Base-by-base conservation (phyloP, 2,888 invertebrate species). In the Hirtodrosophila cameraria region DNA sequence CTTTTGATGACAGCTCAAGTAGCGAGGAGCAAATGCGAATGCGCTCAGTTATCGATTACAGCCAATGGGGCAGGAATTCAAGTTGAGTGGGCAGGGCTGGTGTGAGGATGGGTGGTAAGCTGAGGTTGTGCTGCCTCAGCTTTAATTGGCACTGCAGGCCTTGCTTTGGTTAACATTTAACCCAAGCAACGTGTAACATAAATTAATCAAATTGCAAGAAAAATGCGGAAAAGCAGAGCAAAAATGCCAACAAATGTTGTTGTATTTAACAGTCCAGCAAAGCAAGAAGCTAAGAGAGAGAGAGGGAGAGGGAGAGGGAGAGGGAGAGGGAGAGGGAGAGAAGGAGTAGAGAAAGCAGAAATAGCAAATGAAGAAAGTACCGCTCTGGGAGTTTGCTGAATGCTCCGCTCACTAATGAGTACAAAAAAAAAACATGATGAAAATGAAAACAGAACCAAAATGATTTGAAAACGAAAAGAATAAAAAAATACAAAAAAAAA, bases 1-100 rank as follows among this genome's bases (percentile, higher is more conserved):
- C 87, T 83, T 87, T 85, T 81, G 87, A 87, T 83, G 83, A 85
- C 87, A 85, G 83, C 82, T 83, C 75, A 70, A 87, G 85, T 77
- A 60, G 69, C 75, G 43, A 15, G 13, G 18, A 36, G 60, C 23
- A 38, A 63, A 41, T 61, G 39, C 59, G 55, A 60, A 43, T 31
- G 49, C 64, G 45, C 53, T 65, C 41, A 66, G 63, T 63, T 86
- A 86, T 80, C 76, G 86, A 83, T 80, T 80, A 79, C 80, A 43
- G 25, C n/a, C 38, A 23, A 25, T 8, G 18, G 23, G 12, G 20
- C 28, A 38, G 18, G 15, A 20, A 20, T 43, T 41, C 23, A 30
- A 28, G 11, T 12, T 31, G 30, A 43, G 11, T 16, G 30, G 3
- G 15, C 6, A 1, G 3, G 2, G 25, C 1, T 6, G 7, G 2